These are phyloP conservation scores for Habrosyne pyritoides DNA, from an alignment of 2,888 invertebrate genomes.

Conservation along the genomic window DNA sequence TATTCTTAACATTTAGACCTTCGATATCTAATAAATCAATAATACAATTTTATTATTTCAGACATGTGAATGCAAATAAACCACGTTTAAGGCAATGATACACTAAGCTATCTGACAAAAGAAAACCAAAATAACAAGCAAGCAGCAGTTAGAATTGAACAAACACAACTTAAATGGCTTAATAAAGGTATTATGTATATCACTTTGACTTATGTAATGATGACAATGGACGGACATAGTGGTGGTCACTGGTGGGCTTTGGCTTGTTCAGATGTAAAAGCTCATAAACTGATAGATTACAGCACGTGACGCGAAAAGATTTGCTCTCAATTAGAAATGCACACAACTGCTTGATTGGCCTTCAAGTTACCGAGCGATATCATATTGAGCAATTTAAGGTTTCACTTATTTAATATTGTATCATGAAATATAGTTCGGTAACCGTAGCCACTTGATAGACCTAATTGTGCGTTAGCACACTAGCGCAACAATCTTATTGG, in stretches of 20 bases:
- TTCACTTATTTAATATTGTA: slow-evolving; percentile 22
- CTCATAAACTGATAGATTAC: slow-evolving; percentile 55
- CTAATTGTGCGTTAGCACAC: slow-evolving; percentile 80
- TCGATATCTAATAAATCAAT: neutral
- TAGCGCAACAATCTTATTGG: slow-evolving; percentile 80
- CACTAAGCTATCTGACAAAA: slow-evolving; percentile 44
- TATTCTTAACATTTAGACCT: neutral
- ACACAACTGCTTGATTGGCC: slow-evolving; percentile 63
- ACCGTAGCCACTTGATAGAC: slow-evolving; percentile 62
- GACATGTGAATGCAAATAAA: slow-evolving; percentile 39
- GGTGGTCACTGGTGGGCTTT: slow-evolving; percentile 23
- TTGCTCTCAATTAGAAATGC: slow-evolving; percentile 62
- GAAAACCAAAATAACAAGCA: slow-evolving; percentile 49
- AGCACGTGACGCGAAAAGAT: slow-evolving; percentile 63
- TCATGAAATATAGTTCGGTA: slow-evolving; percentile 65
- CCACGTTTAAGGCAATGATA: slow-evolving; percentile 42
- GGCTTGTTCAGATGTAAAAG: slow-evolving; percentile 51
- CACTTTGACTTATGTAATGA: slow-evolving; percentile 36
- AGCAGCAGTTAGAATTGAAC: slow-evolving; percentile 53
- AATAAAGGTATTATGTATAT: slow-evolving; percentile 38
- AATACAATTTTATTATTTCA: neutral
- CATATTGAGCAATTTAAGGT: slow-evolving; percentile 20
- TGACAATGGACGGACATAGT: slow-evolving; percentile 37
- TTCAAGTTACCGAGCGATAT: slow-evolving; percentile 67
- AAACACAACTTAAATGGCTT: slow-evolving; percentile 46